These are phyloP conservation scores for Cryptocephalus primarius DNA, from an alignment of 2,888 invertebrate species.

Conservation along the genomic window DNA sequence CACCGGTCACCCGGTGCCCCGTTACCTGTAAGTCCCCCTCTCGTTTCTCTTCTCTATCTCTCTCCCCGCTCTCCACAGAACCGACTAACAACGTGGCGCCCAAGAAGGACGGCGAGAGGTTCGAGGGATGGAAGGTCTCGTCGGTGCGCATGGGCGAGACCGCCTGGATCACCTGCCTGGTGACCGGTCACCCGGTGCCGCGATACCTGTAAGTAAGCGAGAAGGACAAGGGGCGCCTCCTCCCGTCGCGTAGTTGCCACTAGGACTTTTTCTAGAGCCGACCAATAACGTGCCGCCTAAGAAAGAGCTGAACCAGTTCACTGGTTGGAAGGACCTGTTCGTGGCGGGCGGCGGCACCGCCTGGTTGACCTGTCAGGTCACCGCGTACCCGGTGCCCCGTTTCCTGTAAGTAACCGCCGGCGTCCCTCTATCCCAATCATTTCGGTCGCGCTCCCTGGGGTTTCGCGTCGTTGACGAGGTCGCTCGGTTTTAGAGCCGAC, in stretches of 20 bases:
- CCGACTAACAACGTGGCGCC: conserved; percentile 55
- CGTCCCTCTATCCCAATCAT: not conserved
- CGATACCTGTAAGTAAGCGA: conserved; percentile 28
- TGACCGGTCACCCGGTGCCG: conserved; percentile 44
- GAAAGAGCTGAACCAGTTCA: conserved; percentile 41
- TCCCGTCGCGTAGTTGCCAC: not conserved
- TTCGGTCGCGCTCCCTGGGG: too few relatives aligned
- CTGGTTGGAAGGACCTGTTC: conserved; percentile 47
- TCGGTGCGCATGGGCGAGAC: conserved; percentile 40
- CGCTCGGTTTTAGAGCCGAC: conserved; percentile 41
- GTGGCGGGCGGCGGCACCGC: conserved; percentile 41
- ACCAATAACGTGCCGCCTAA: conserved; percentile 52
- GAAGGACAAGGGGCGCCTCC: too few relatives aligned
- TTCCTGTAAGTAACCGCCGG: conserved; percentile 19
- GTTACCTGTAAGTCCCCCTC: conserved; percentile 36
- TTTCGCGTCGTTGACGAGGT: too few relatives aligned
- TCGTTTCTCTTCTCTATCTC: not conserved
- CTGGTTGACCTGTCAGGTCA: conserved; percentile 56
- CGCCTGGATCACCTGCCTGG: conserved; percentile 54
- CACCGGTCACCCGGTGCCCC: conserved; percentile 42
- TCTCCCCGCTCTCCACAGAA: conserved; percentile 24
- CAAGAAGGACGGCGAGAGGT: conserved; percentile 48
- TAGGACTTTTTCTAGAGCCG: conserved; percentile 34
- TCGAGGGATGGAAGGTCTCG: conserved; percentile 49
- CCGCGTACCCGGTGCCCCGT: conserved; percentile 54